Conservation (phyloP, 2,888 invertebrate species). For the Melanchra persicariae region DNA sequence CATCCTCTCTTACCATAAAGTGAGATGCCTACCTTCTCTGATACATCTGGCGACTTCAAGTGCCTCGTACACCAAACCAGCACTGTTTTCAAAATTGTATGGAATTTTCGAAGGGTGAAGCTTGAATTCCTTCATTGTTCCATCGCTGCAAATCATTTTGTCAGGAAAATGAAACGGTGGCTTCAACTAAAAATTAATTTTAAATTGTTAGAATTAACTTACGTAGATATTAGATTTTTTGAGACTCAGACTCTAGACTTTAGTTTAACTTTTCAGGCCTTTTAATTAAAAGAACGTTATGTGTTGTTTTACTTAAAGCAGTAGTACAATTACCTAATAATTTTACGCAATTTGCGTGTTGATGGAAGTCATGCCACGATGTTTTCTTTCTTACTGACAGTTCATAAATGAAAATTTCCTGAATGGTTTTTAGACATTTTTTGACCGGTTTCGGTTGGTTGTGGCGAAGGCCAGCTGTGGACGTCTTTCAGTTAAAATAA, state of each 20-base stretch:
- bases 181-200: slow-evolving; percentile 74
- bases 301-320: background rate
- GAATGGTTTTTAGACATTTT: too few species aligned
- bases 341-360: too few species aligned
- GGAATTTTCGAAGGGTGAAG: slow-evolving; percentile 90
- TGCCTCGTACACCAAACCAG: slow-evolving; percentile 94
- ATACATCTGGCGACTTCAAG: slow-evolving; percentile 94
- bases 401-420: background rate
- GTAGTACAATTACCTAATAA: too few species aligned
- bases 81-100: slow-evolving; percentile 92
- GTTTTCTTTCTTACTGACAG: background rate
- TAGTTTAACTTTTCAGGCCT: too few species aligned
- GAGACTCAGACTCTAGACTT: too few species aligned
- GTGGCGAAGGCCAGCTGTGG: background rate
- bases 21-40: slow-evolving; percentile 77
- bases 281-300: background rate
- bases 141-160: slow-evolving; percentile 86
- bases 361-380: background rate
- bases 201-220: background rate
- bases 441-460: background rate
- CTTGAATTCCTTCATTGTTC: slow-evolving; percentile 88
- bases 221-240: background rate
- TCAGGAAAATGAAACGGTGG: slow-evolving; percentile 93
- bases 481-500: background rate
- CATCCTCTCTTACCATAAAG: background rate